These are phyloP conservation scores for Aegithalos caudatus DNA, from an alignment of 2,113 vertebrate genomes.

Conservation along the genomic window DNA sequence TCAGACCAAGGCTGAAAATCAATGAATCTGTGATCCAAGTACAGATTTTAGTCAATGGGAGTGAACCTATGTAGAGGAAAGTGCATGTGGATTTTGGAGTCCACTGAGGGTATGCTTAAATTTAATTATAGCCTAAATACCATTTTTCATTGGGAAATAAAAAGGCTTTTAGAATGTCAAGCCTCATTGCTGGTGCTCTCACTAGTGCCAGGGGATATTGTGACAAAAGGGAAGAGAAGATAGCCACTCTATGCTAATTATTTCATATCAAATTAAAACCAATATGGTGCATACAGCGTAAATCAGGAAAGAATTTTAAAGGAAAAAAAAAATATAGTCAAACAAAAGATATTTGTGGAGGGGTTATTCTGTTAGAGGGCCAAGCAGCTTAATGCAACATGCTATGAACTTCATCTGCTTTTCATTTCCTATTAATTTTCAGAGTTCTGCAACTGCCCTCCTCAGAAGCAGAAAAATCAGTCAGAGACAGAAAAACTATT, in stretches of 20 bases:
- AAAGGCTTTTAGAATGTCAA: slow-evolving; percentile 4
- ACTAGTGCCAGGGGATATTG: neutral
- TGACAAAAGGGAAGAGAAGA: neutral
- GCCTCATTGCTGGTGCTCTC: neutral
- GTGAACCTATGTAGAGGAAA: neutral
- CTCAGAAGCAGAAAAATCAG: neutral
- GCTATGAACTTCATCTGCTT: neutral
- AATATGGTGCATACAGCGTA: neutral
- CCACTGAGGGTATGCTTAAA: neutral
- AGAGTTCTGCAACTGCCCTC: neutral
- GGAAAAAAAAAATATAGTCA: neutral
- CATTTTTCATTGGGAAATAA: slow-evolving; percentile 14
- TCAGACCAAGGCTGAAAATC: neutral
- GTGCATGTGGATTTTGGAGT: neutral
- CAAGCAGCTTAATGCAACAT: neutral
- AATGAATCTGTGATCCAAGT: slow-evolving; percentile 7
- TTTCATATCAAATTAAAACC: neutral
- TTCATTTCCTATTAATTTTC: neutral
- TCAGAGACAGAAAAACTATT: neutral
- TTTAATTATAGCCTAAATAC: slow-evolving; percentile 38
- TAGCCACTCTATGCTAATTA: neutral
- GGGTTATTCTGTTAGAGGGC: neutral
- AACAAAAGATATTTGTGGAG: neutral
- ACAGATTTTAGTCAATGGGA: neutral
- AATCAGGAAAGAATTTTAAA: neutral